Percentiles rank a stretch among this genome's conserved stretches.
Evolutionary conservation across 2,797 vertebrate species (phyloP).

Genomic region (Myotis findleyi): DNA sequence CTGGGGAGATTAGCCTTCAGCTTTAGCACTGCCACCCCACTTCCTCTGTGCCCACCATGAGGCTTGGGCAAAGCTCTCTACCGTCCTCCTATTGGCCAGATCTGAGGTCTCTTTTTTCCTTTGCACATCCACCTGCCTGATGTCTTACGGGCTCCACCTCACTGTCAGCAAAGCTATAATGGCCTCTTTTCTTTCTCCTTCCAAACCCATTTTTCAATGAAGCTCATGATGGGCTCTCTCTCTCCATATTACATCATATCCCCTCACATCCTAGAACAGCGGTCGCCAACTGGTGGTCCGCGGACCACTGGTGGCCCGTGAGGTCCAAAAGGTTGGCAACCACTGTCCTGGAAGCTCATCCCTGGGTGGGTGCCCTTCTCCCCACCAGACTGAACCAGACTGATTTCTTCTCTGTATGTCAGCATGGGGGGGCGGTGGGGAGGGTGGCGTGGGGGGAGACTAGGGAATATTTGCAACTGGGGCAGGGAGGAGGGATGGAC

Average conservation of each 20-base stretch:
- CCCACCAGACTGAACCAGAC: neutral
- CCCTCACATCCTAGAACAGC: neutral
- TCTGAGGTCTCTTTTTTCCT: neutral
- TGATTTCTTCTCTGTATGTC: neutral
- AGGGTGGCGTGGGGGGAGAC: neutral
- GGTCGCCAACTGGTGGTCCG: fast-evolving
- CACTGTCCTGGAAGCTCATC: neutral
- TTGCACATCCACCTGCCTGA: neutral
- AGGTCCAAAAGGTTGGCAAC: too few relatives aligned
- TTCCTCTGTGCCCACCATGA: neutral
- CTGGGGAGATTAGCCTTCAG: neutral
- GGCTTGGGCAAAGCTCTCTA: neutral
- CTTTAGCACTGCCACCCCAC: neutral
- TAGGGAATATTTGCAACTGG: neutral
- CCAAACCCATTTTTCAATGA: neutral
- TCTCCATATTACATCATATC: neutral
- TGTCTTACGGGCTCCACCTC: neutral
- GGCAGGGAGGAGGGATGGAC: neutral
- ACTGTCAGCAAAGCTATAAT: neutral
- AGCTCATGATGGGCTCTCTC: neutral
- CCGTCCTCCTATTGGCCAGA: neutral
- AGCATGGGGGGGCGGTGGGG: neutral
- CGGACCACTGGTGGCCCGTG: too few relatives aligned
- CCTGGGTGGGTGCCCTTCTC: neutral
- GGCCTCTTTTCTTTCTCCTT: neutral